Evolutionary conservation across 2,888 invertebrate species (phyloP).

Genomic region (Calliphora vomitoria): DNA sequence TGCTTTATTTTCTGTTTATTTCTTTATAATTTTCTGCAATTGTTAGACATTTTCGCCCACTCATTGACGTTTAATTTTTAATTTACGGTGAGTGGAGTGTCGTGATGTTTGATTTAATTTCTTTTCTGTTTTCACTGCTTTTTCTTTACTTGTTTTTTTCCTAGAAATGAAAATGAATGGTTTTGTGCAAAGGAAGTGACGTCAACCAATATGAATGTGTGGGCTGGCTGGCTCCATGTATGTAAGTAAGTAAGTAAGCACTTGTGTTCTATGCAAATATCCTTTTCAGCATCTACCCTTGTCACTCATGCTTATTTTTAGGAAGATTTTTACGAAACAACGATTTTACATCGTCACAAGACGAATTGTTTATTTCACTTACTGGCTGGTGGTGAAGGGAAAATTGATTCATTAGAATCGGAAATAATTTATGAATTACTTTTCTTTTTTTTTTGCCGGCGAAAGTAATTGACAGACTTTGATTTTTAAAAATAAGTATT

Average conservation of each 20-base stretch:
- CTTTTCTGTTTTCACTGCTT: slow-evolving; percentile 34
- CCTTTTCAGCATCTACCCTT: slow-evolving; percentile 29
- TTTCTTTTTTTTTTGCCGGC: no score
- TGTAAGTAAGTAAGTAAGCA: slow-evolving; percentile 5
- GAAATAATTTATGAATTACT: no score
- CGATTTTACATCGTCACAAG: neutral
- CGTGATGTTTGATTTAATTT: slow-evolving; percentile 64
- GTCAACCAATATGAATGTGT: slow-evolving; percentile 43
- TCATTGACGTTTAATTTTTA: slow-evolving; percentile 67
- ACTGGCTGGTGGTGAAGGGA: neutral
- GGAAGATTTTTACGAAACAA: neutral
- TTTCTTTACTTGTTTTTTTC: slow-evolving; percentile 1
- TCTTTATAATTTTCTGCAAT: slow-evolving; percentile 48
- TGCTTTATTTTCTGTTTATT: slow-evolving; percentile 34
- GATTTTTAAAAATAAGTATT: no score
- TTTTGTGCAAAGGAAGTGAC: slow-evolving; percentile 36
- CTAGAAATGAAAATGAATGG: slow-evolving; percentile 60
- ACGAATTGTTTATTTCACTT: neutral
- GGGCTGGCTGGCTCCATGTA: slow-evolving; percentile 53
- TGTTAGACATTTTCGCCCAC: slow-evolving; percentile 61
- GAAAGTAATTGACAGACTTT: no score
- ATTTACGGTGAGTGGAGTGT: slow-evolving; percentile 47
- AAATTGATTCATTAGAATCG: no score
- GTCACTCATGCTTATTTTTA: neutral
- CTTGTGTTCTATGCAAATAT: slow-evolving; percentile 30